Conservation (phyloP, 1,140 invertebrate species). For the Lasaia peninsularis region DNA sequence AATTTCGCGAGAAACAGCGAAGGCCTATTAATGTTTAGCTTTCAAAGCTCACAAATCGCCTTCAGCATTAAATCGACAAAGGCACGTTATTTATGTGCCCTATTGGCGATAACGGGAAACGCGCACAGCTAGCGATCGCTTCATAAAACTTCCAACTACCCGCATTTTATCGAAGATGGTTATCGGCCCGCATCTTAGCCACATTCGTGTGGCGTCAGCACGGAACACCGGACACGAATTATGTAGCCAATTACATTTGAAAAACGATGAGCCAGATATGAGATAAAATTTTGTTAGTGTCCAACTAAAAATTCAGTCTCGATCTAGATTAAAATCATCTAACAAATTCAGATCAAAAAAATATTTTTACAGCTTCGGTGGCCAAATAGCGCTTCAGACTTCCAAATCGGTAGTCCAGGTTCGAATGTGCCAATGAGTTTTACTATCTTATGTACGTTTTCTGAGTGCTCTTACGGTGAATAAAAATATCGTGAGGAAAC, state of each 20-base stretch:
- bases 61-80: slow-evolving; percentile 38
- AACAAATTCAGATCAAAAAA: not conserved
- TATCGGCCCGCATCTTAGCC: slow-evolving; percentile 54
- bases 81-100: slow-evolving; percentile 52
- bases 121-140: slow-evolving; percentile 43
- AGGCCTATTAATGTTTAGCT: not conserved
- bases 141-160: slow-evolving; percentile 59
- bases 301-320: not conserved
- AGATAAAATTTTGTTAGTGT: slow-evolving; percentile 30
- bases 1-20: not conserved
- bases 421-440: no score
- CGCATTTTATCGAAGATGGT: slow-evolving; percentile 49
- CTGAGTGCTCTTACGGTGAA: no score
- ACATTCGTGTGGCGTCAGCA: slow-evolving; percentile 49
- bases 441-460: no score
- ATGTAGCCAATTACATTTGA: slow-evolving; percentile 51
- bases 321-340: no score
- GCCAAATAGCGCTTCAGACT: no score
- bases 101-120: slow-evolving; percentile 57
- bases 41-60: slow-evolving; percentile 20
- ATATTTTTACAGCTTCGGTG: no score
- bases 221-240: slow-evolving; percentile 46
- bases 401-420: no score
- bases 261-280: slow-evolving; percentile 33
- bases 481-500: no score